Percentiles rank a stretch among this genome's conserved stretches.
Evolutionary conservation across 2,888 invertebrate genomes (phyloP).

Genomic region (Xanthia icteritia): DNA sequence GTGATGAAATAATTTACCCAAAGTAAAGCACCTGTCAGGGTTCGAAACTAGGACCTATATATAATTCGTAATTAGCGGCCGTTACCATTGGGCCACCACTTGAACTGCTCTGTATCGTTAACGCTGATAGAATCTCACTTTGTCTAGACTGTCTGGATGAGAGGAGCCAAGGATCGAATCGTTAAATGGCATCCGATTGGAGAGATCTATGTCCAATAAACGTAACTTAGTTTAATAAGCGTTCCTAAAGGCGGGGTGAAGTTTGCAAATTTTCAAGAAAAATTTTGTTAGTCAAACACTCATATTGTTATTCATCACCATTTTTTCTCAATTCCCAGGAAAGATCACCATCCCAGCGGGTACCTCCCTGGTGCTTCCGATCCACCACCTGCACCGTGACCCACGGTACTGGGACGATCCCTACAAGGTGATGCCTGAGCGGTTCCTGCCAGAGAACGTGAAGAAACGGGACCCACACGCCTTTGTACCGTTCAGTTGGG

Average conservation of each 20-base stretch:
- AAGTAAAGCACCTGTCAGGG: too few relatives aligned
- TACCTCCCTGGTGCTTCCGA: constrained; percentile 79
- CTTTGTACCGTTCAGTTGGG: constrained; percentile 84
- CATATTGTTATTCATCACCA: neutral
- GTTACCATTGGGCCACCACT: too few relatives aligned
- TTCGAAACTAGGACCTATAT: too few relatives aligned
- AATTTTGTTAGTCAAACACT: neutral
- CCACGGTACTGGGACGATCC: constrained; percentile 82
- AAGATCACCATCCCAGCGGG: constrained; percentile 80
- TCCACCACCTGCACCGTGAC: constrained; percentile 82
- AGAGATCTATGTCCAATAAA: neutral
- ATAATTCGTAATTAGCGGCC: too few relatives aligned
- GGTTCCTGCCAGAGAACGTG: constrained; percentile 81
- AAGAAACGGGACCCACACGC: constrained; percentile 79
- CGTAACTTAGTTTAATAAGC: neutral
- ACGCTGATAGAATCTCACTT: neutral
- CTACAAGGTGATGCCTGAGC: constrained; percentile 77
- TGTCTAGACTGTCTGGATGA: neutral
- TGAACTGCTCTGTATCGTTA: too few relatives aligned
- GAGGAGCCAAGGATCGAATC: neutral
- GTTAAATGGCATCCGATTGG: neutral
- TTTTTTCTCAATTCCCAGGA: constrained; percentile 70
- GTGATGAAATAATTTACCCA: too few relatives aligned
- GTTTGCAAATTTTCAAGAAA: too few relatives aligned
- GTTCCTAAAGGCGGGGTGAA: neutral